Evolutionary conservation across 2,113 vertebrate species (phyloP), one percentile per base, ranked within the genome.

Genomic region (Oreochromis tanganicae): DNA sequence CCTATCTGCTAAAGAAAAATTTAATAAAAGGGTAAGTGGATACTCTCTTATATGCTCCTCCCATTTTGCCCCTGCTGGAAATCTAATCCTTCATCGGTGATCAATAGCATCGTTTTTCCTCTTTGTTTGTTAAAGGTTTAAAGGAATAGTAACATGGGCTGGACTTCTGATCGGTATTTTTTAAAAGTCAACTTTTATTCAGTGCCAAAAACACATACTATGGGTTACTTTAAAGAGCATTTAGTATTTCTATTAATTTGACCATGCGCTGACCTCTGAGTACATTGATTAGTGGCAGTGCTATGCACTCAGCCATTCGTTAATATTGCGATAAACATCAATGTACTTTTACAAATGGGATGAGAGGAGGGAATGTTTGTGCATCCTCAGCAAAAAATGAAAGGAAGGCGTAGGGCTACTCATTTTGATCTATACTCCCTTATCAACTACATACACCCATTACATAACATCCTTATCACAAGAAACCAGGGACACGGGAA

Each of bases 41-140:
- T n/a, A 14, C 84, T 93, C 86, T 92, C 85, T 93, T 90, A 92
- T 84, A 73, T 24, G 81, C 89, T 88, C 91, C 87, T 88, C 88
- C 85, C 80, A 50, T 75, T 89, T 87, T 88, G 88, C 80, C 66
- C 41, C 91, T 54, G 80, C 91, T 88, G 92, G 85, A 91, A 92
- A 94, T 89, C 88, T 80, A 86, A 95, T 86, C 93, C 82, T 84
- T 29, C 61, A 89, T 55, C 9, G 43, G 29, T 80, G 89, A 95
- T 95, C 94, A 92, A 93, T 93, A 81, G 86, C 84, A 78, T 92
- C 85, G 89, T 88, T 87, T 94, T 92, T 89, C 68, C 92, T 84
- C 85, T 85, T 52, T 3, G 21, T 89, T 85, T 88, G 88, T 93
- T 75, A 90, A 88, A 84, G 57, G 84, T 82, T 87, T 86, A 87